A percentile compares a stretch with the other conserved stretches of the same genome.
These are phyloP conservation scores for Leistus spinibarbis DNA, from an alignment of 2,888 invertebrate genomes.

Conservation along the genomic window DNA sequence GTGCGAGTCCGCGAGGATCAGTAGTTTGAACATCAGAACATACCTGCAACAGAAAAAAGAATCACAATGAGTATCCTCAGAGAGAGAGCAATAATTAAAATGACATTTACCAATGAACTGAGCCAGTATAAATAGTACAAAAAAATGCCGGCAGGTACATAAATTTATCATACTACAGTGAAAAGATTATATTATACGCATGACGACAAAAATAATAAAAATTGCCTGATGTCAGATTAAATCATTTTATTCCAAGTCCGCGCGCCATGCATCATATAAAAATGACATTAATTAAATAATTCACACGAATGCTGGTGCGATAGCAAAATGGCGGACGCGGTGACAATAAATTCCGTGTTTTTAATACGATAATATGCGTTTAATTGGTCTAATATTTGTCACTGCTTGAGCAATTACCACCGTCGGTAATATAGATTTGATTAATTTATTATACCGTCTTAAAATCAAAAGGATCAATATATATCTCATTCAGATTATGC, in stretches of 20 bases:
- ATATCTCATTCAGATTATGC: too few species aligned
- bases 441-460: background rate
- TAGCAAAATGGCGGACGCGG: background rate
- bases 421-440: background rate
- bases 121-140: background rate
- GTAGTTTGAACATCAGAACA: background rate
- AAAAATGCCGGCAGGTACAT: background rate
- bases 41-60: background rate
- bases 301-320: background rate
- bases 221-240: background rate
- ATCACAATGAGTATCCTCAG: background rate
- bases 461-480: background rate
- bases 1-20: too few species aligned
- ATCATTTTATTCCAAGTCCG: background rate
- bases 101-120: background rate
- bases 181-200: background rate
- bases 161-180: constrained; percentile 3
- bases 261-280: constrained; percentile 24
- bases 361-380: constrained; percentile 1
- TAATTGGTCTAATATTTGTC: background rate
- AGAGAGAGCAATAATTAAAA: background rate
- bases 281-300: constrained; percentile 35
- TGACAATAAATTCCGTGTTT: background rate
- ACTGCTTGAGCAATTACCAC: background rate
- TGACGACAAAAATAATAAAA: background rate